Evolutionary conservation across 2,113 vertebrate genomes (phyloP), one percentile per base, ranked within the genome.

Genomic region (Anolis carolinensis): DNA sequence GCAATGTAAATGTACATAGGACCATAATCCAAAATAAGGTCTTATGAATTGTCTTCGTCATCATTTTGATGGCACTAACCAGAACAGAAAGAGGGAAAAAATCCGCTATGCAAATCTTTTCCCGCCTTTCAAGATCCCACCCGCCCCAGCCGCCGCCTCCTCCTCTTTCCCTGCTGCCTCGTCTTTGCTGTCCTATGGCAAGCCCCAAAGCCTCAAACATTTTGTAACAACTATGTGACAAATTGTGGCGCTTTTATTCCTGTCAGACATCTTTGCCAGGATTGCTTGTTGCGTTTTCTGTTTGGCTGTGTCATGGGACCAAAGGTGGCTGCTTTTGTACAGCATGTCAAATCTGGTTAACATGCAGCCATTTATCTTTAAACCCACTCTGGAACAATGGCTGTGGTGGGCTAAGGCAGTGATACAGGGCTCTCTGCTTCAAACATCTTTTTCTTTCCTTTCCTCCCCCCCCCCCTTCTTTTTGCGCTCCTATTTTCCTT

Each of bases 331-430:
- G 96, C 97, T 97, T 98, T 97, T 98, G 97, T 98, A 95, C 95
- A 94, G 97, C 97, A 97, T 97, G 97, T 97, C 98, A 98, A 98
- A 98, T 97, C 96, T 98, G 97, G 97, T 98, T 98, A 98, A 97
- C 97, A 96, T 95, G 96, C 95, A 92, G 96, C 96, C 97, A 97
- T 98, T 98, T 98, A 97, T 97, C 96, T 97, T 96, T 95, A 95
- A 97, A 97, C 94, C 96, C 96, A 96, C 95, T 94, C 92, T 91
- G 67, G 93, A 96, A 97, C 96, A 97, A 96, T 96, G 95, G 96
- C 94, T 92, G 94, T 87, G 81, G 94, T 94, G 93, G 92, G 87
- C 90, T 93, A 89, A 95, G 94, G 92, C 93, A 93, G 92, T 93
- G 79, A 86, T 89, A 88, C 85, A 73, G 93, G 91, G 90, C 90